phyloP scores from a whole-genome alignment of 2,888 invertebrate species.

The Tachina grossa region DNA sequence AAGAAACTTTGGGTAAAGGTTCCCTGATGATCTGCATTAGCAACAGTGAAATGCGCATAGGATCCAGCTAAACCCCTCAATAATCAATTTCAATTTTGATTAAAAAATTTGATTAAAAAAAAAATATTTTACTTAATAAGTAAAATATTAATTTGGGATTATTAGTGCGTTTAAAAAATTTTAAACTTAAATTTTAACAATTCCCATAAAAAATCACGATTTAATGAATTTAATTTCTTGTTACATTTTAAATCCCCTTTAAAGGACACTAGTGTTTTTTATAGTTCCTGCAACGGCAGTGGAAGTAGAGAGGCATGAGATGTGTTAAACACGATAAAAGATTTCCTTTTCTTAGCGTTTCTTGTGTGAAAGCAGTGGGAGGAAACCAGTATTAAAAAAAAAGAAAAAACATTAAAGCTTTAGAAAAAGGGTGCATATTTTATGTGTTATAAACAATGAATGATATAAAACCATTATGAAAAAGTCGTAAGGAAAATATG shows the following conservation, averaged over 20 bases:
- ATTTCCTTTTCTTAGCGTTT: constrained; percentile 29
- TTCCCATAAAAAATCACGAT: too few relatives aligned
- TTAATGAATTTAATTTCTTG: neutral
- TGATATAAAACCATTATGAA: constrained; percentile 10
- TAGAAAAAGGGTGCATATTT: constrained; percentile 70
- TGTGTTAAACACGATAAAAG: constrained; percentile 52
- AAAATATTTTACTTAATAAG: too few relatives aligned
- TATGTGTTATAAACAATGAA: constrained; percentile 57
- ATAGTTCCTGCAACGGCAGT: neutral
- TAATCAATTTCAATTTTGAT: too few relatives aligned
- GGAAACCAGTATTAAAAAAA: neutral
- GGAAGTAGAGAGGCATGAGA: neutral
- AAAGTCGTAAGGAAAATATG: constrained; percentile 1
- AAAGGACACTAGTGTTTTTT: neutral
- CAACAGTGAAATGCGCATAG: too few relatives aligned
- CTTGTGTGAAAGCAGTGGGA: constrained; percentile 11
- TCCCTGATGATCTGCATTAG: too few relatives aligned
- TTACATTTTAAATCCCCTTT: neutral
- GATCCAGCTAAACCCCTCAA: too few relatives aligned
- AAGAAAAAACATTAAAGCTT: constrained; percentile 5
- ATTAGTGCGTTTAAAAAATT: too few relatives aligned
- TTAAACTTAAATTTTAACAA: too few relatives aligned
- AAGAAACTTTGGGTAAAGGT: too few relatives aligned
- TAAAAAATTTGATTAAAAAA: too few relatives aligned
- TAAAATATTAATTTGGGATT: too few relatives aligned